Conservation (phyloP, 2,888 invertebrate species). For the Dryobota labecula region DNA sequence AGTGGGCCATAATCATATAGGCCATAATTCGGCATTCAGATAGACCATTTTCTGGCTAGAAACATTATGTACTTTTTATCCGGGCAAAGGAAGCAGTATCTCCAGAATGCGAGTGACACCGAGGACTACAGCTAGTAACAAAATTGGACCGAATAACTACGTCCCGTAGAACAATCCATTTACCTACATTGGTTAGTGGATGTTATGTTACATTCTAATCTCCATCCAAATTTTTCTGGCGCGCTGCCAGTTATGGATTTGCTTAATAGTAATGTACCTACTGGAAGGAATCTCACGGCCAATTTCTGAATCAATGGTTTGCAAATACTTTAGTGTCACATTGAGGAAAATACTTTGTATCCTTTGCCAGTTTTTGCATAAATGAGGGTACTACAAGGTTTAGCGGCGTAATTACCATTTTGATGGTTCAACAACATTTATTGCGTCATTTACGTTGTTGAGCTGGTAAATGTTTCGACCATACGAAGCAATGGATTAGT, state of each 20-base stretch:
- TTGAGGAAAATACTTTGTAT: not conserved
- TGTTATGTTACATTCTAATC: slow-evolving; percentile 23
- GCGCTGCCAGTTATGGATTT: slow-evolving; percentile 31
- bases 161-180: slow-evolving; percentile 9
- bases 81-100: not conserved
- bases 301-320: slow-evolving; percentile 20
- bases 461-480: too few species aligned
- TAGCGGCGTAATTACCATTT: too few species aligned
- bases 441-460: too few species aligned
- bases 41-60: not conserved
- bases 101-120: not conserved
- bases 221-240: slow-evolving; percentile 35
- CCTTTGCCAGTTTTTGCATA: not conserved
- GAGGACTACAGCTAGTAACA: not conserved
- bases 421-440: too few species aligned
- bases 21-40: too few species aligned
- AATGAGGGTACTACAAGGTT: not conserved
- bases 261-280: slow-evolving; percentile 15
- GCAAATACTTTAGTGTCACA: not conserved
- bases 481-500: too few species aligned
- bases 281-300: not conserved
- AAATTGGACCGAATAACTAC: not conserved
- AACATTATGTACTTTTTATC: not conserved
- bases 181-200: slow-evolving; percentile 15
- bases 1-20: too few species aligned